phyloP scores from a whole-genome alignment of 92 coral and sea anemone species.

The Pocillopora meandrina region DNA sequence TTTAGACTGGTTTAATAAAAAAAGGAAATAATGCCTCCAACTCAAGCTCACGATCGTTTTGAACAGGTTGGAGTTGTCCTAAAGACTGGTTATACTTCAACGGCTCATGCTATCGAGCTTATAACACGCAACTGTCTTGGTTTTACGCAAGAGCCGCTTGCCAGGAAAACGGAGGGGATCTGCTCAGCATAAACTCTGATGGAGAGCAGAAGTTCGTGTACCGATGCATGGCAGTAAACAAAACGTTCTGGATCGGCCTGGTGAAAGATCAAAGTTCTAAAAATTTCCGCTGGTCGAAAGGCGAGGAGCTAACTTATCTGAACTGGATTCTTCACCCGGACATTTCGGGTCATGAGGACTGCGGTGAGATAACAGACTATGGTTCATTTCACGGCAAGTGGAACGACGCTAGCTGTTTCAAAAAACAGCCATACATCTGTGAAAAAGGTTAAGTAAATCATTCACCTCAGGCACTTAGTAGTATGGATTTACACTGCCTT shows the following conservation, averaged over 20 bases:
- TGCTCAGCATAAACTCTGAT: slow-evolving; percentile 46
- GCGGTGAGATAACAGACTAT: slow-evolving; percentile 72
- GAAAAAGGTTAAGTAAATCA: slow-evolving; percentile 48
- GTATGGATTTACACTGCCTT: neutral
- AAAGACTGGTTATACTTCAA: slow-evolving; percentile 15
- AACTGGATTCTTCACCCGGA: slow-evolving; percentile 46
- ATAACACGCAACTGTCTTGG: slow-evolving; percentile 36
- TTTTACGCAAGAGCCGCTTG: slow-evolving; percentile 39
- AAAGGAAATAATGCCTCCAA: no score
- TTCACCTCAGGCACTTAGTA: neutral
- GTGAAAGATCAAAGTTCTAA: slow-evolving; percentile 23
- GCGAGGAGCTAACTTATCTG: slow-evolving; percentile 26
- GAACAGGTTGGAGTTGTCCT: slow-evolving; percentile 34
- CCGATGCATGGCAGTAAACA: slow-evolving; percentile 33
- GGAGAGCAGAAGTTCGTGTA: slow-evolving; percentile 48
- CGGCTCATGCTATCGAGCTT: slow-evolving; percentile 59
- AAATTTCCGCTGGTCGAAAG: slow-evolving; percentile 57
- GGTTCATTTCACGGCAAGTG: slow-evolving; percentile 43
- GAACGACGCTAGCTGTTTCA: slow-evolving; percentile 56
- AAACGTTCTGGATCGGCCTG: slow-evolving; percentile 67
- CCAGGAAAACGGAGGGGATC: slow-evolving; percentile 36
- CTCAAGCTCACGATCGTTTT: neutral
- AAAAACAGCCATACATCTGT: slow-evolving; percentile 47
- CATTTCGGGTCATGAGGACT: slow-evolving; percentile 21
- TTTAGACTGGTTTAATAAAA: neutral